Evolutionary conservation across 37 sponge, comb jelly and placozoan genomes (phyloP).

Genomic region (Bolinopsis microptera): DNA sequence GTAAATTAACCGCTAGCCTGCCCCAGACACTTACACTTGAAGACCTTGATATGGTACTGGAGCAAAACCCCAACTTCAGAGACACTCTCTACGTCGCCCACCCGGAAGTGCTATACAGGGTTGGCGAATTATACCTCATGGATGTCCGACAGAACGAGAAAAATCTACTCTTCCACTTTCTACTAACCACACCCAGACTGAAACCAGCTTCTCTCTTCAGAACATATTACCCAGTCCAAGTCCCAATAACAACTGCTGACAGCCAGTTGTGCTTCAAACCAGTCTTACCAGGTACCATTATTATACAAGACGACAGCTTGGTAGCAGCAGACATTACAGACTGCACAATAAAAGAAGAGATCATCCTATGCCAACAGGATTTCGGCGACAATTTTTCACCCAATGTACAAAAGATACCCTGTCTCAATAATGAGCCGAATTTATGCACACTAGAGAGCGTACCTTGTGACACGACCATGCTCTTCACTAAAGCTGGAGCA

Average conservation of each 20-base stretch:
- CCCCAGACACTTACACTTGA: background rate
- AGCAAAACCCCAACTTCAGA: background rate
- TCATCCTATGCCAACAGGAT: slow-evolving; percentile 47
- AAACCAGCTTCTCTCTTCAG: background rate
- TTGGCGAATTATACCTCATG: slow-evolving; percentile 2
- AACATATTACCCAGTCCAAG: slow-evolving; percentile 1
- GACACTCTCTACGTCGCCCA: background rate
- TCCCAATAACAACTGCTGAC: background rate
- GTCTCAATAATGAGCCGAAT: background rate
- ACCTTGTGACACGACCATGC: background rate
- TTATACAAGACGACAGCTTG: background rate
- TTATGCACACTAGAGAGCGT: background rate
- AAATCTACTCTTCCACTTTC: background rate
- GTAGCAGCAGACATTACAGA: background rate
- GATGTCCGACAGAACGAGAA: background rate
- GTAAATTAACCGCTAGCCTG: background rate
- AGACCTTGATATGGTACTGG: background rate
- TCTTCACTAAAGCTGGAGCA: slow-evolving; percentile 29
- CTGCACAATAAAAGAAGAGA: background rate
- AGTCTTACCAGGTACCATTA: background rate
- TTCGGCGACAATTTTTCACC: slow-evolving; percentile 5
- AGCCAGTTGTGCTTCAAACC: background rate
- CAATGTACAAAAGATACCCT: background rate
- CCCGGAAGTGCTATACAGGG: slow-evolving; percentile 27
- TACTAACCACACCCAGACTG: slow-evolving; percentile 8